A percentile compares a stretch with the other conserved stretches of the same genome.
Conservation (phyloP, 1,140 invertebrate species). For the Monomorium pharaonis region DNA sequence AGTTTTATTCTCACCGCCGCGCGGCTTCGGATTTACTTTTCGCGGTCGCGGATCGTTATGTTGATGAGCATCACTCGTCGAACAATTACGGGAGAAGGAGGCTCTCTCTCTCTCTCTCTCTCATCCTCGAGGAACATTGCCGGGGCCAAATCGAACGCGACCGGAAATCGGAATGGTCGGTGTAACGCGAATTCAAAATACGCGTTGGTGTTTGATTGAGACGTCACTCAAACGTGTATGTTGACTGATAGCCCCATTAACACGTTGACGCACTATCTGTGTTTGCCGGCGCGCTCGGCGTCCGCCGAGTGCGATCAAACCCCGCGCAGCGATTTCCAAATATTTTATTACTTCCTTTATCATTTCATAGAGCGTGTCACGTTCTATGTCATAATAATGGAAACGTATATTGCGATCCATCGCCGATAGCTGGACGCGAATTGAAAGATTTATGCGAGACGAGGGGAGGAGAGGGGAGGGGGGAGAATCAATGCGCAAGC, state of each 20-base stretch:
- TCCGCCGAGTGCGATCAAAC: slow-evolving; percentile 38
- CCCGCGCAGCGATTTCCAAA: slow-evolving; percentile 33
- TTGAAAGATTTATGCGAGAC: not conserved
- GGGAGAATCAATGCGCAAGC: not conserved
- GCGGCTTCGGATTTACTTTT: not conserved
- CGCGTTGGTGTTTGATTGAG: slow-evolving; percentile 80
- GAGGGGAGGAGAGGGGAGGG: not conserved
- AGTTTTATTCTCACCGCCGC: not conserved
- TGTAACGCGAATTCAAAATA: slow-evolving; percentile 69
- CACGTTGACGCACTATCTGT: slow-evolving; percentile 77
- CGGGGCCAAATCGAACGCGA: slow-evolving; percentile 65
- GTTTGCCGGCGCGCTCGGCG: slow-evolving; percentile 67
- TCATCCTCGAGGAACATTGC: slow-evolving; percentile 4
- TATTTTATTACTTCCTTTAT: slow-evolving; percentile 54
- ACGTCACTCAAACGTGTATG: slow-evolving; percentile 78
- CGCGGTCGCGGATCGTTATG: not conserved
- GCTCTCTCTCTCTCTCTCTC: not conserved
- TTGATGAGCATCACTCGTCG: not conserved
- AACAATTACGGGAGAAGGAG: not conserved
- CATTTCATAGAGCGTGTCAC: slow-evolving; percentile 22
- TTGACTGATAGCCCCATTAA: slow-evolving; percentile 82
- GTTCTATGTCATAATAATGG: not conserved
- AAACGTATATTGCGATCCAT: not conserved
- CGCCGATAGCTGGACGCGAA: not conserved
- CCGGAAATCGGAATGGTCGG: slow-evolving; percentile 67